phyloP scores from a whole-genome alignment of 1,140 invertebrate genomes.

The Diorhabda elongata region DNA sequence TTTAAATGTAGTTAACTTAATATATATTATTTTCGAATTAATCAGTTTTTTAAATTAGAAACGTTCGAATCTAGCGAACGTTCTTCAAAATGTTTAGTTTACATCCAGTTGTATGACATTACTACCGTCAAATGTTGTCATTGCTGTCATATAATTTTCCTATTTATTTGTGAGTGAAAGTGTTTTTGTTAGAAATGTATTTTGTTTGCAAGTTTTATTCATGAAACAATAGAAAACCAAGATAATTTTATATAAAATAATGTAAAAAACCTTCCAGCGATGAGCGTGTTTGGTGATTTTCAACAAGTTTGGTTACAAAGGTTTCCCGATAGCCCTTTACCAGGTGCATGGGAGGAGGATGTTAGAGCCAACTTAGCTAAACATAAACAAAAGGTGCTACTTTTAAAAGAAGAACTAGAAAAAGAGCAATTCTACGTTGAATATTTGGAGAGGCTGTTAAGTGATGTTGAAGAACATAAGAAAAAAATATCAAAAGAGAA shows the following conservation, averaged over 20 bases:
- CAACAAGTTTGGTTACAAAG: conserved; percentile 82
- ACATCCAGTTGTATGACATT: too few relatives aligned
- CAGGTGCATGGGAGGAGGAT: conserved; percentile 86
- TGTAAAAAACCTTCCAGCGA: conserved; percentile 46
- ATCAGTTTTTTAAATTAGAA: too few relatives aligned
- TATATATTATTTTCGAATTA: too few relatives aligned
- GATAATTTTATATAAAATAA: conserved; percentile 16
- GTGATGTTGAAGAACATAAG: conserved; percentile 75
- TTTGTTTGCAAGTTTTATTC: not conserved
- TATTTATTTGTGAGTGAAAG: conserved; percentile 14
- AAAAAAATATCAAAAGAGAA: conserved; percentile 40
- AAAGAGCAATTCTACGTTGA: conserved; percentile 88
- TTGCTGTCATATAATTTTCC: not conserved
- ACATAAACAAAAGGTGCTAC: conserved; percentile 76
- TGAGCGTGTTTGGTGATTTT: conserved; percentile 86
- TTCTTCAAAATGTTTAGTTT: not conserved
- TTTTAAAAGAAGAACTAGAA: conserved; percentile 77
- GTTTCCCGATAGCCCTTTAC: conserved; percentile 82
- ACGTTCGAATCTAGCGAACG: too few relatives aligned
- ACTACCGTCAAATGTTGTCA: not conserved
- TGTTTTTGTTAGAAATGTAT: conserved; percentile 10
- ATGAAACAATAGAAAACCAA: not conserved
- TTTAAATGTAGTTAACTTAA: too few relatives aligned
- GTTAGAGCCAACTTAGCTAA: conserved; percentile 81
- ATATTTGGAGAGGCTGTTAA: conserved; percentile 76